phyloP scores from a whole-genome alignment of 2,113 vertebrate genomes.

The Megalops atlanticus region DNA sequence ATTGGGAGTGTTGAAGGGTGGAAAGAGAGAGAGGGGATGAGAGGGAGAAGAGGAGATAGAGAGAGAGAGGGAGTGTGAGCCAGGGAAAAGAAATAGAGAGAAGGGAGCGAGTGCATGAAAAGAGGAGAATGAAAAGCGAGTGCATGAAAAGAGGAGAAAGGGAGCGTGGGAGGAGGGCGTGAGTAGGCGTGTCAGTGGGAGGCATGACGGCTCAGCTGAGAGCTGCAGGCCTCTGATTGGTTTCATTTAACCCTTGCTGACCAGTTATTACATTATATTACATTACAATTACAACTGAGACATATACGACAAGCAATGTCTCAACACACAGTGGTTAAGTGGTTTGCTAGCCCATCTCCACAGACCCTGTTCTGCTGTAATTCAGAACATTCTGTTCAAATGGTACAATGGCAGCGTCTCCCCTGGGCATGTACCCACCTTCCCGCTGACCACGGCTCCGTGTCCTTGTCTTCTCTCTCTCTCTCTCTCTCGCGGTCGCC shows the following conservation, averaged over 20 bases:
- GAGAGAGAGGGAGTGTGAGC: neutral
- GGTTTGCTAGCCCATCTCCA: neutral
- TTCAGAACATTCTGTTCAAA: no score
- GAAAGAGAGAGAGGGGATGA: neutral
- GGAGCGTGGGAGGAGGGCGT: neutral
- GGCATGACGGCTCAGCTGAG: no score
- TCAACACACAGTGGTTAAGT: neutral
- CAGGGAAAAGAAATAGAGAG: no score
- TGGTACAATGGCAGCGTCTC: no score
- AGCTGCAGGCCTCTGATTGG: neutral
- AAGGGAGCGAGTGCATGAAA: no score
- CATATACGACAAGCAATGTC: neutral
- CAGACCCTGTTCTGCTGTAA: no score
- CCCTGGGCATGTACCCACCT: no score
- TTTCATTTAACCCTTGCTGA: neutral
- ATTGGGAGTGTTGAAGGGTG: no score
- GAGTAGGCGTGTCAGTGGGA: no score
- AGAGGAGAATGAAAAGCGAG: neutral
- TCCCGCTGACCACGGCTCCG: neutral
- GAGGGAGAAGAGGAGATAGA: neutral
- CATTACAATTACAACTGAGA: neutral
- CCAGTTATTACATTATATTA: no score
- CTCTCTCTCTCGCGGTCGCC: neutral
- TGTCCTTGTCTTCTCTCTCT: no score
- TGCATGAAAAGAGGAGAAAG: neutral